Evolutionary conservation across 2,888 invertebrate genomes (phyloP).

Genomic region (Petrolisthes cinctipes): DNA sequence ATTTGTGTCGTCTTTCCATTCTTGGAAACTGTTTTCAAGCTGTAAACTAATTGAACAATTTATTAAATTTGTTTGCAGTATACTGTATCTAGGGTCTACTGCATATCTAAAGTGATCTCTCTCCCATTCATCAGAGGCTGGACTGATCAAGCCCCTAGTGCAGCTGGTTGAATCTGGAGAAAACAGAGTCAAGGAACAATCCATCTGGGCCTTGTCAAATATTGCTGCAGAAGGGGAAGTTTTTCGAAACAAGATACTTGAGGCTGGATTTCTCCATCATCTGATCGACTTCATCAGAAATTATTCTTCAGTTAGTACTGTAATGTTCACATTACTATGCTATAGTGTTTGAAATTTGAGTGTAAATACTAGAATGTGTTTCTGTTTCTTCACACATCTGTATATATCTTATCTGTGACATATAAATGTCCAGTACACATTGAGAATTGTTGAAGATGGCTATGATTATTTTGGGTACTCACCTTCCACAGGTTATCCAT

Average conservation of each 20-base stretch:
- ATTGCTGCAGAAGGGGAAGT: slow-evolving; percentile 70
- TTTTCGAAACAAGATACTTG: slow-evolving; percentile 71
- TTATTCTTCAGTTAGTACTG: neutral
- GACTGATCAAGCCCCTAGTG: slow-evolving; percentile 70
- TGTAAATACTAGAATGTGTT: neutral
- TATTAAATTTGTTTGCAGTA: no score
- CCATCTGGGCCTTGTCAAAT: slow-evolving; percentile 74
- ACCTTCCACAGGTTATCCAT: no score
- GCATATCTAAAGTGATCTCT: neutral
- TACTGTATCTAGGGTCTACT: no score
- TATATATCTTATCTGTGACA: neutral
- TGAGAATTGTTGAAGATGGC: neutral
- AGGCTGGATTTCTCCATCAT: slow-evolving; percentile 69
- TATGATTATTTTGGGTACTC: neutral
- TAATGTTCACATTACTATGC: neutral
- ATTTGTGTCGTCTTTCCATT: no score
- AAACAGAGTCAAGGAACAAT: slow-evolving; percentile 70
- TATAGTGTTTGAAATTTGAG: neutral
- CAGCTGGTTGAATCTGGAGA: slow-evolving; percentile 70
- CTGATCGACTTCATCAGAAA: neutral
- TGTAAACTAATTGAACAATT: no score
- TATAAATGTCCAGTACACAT: neutral
- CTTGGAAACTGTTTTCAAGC: no score
- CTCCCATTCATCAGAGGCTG: slow-evolving; percentile 67
- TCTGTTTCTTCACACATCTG: neutral